Base-by-base conservation (phyloP, 2,113 vertebrate species). In the Holacanthus passer region DNA sequence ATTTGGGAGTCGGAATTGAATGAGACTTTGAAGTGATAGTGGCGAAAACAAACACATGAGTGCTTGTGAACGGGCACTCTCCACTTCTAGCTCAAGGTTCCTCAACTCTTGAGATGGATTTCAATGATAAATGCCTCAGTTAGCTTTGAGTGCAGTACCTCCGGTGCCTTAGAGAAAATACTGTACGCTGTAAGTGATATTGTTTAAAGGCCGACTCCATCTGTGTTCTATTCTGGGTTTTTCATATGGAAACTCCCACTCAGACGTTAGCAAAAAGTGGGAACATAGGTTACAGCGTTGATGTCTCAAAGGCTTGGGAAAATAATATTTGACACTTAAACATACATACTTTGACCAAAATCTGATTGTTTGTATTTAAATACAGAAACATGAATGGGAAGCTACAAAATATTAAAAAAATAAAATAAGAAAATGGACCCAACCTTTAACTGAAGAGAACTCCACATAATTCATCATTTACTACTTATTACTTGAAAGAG, bases 1-100 rank as follows among this genome's bases (percentile, higher is more conserved):
- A 84, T 91, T 90, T 87, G 76, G 86, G 85, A 91, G 86, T 84
- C 13, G 35, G 72, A 64, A 87, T 62, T 89, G 76, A 91, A 91
- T 87, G 85, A 84, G 82, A 88, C 85, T 89, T 90, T 88, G 68
- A 86, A 88, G 85, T 87, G 83, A 91, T 83, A 60, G 80, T 69
- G 65, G 82, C 20, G 1, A 85, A 86, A 90, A 91, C 87, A 89
- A 90, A 86, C 82, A 83, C 59, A 72, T 62, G 73, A 90, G 83
- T 85, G 83, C 76, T 78, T 81, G 70, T 63, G 64, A 90, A 89
- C 71, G 27, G 77, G 74, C 68, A 82, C 83, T 87, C 62, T 87
- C 48, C 60, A 64, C 75, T 81, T 78, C 62, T 55, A 68, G 79
- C 90, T 90, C 86, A 92, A 91, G 88, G 90, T 91, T 91, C 68